Percentiles rank a stretch among this genome's conserved stretches.
phyloP scores from a whole-genome alignment of 53 echinoderm and acorn worm genomes.

The Arbacia lixula region DNA sequence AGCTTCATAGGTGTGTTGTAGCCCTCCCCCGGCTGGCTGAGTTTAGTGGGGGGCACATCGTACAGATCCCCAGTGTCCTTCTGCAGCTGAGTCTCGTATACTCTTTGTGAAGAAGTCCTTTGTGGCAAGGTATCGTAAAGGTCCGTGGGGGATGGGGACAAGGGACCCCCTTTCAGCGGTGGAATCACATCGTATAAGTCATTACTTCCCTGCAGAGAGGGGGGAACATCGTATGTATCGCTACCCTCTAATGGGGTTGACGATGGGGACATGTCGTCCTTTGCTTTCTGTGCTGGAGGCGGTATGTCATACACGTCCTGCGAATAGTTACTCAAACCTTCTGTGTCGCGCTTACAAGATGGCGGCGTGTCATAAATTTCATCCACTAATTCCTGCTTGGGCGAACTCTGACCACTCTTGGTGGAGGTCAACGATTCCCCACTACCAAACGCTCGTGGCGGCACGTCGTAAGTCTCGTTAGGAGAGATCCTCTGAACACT shows the following conservation, averaged over 20 bases:
- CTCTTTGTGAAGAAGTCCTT: conserved; percentile 34
- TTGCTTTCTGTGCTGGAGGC: conserved; percentile 29
- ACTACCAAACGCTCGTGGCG: conserved; percentile 49
- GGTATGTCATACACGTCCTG: conserved; percentile 89
- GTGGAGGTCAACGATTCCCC: conserved; percentile 41
- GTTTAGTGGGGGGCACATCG: conserved; percentile 70
- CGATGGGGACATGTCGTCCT: conserved; percentile 28
- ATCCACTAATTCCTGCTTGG: conserved; percentile 40
- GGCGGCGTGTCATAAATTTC: conserved; percentile 79
- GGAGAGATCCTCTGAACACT: conserved; percentile 60
- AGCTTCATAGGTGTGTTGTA: conserved; percentile 64
- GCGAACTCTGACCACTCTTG: conserved; percentile 41
- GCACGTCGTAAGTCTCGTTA: conserved; percentile 74
- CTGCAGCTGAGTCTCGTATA: conserved; percentile 38
- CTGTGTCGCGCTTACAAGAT: conserved; percentile 28
- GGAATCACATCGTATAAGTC: conserved; percentile 45
- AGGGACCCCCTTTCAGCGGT: conserved; percentile 16
- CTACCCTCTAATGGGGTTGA: conserved; percentile 3
- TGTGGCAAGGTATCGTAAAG: conserved; percentile 67
- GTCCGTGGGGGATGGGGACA: conserved; percentile 32
- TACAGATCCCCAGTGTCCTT: conserved; percentile 58
- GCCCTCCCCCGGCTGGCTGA: conserved; percentile 34
- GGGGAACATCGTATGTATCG: conserved; percentile 93
- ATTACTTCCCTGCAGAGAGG: conserved; percentile 27
- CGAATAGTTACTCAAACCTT: conserved; percentile 12